phyloP scores from a whole-genome alignment of 2,797 vertebrate species.

The Enteromius unitaeniatus region DNA sequence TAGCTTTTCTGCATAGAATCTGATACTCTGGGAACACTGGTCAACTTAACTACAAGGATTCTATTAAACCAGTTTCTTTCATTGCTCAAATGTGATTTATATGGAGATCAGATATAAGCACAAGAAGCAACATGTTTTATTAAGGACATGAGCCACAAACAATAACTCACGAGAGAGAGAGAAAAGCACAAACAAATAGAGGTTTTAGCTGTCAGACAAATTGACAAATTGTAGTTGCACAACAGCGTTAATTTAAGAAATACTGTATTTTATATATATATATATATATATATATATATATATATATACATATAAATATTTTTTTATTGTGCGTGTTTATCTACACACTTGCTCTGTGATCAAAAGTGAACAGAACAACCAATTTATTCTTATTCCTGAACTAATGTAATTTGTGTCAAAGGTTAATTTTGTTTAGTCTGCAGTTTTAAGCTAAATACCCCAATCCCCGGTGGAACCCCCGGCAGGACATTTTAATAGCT shows the following conservation, averaged over 20 bases:
- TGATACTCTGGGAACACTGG: slow-evolving; percentile 35
- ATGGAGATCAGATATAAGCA: not conserved
- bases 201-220: not conserved
- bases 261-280: too few species aligned
- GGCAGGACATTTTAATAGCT: too few species aligned
- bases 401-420: too few species aligned
- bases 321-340: too few species aligned
- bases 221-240: not conserved
- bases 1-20: slow-evolving; percentile 25
- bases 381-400: too few species aligned
- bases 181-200: not conserved
- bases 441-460: too few species aligned
- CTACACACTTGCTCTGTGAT: too few species aligned
- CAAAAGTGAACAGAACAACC: too few species aligned
- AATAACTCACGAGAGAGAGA: not conserved
- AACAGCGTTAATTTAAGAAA: not conserved
- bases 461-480: too few species aligned
- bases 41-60: not conserved
- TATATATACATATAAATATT: too few species aligned
- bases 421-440: too few species aligned
- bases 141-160: not conserved
- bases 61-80: not conserved
- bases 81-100: slow-evolving; percentile 1
- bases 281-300: too few species aligned
- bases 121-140: not conserved